Conservation (phyloP, 1,140 invertebrate species). For the Harpegnathos saltator region DNA sequence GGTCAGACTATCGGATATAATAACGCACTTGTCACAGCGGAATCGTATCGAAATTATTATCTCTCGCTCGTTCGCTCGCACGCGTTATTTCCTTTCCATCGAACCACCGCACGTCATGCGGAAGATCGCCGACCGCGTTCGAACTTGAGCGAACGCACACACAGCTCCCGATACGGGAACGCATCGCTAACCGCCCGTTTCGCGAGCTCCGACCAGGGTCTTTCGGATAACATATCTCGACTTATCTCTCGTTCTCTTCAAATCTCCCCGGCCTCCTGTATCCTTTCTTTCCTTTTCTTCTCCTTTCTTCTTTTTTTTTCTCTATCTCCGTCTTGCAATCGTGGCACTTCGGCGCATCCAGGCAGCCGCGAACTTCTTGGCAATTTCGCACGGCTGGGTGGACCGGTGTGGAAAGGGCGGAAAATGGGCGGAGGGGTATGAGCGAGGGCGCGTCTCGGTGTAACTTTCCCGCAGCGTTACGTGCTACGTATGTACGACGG, state of each 20-base stretch:
- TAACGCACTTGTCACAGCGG: constrained; percentile 42
- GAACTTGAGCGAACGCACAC: constrained; percentile 18
- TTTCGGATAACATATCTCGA: constrained; percentile 17
- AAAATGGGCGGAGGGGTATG: constrained; percentile 18
- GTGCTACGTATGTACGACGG: constrained; percentile 74
- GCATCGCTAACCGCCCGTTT: constrained; percentile 24
- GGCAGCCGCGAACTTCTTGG: constrained; percentile 64
- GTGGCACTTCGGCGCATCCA: constrained; percentile 43
- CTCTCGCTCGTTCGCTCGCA: constrained; percentile 19
- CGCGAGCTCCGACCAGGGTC: neutral
- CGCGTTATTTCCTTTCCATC: constrained; percentile 59
- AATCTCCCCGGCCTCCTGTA: neutral
- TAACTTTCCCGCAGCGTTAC: constrained; percentile 77
- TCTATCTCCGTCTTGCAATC: constrained; percentile 24
- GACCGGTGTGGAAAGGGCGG: constrained; percentile 19
- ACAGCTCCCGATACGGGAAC: constrained; percentile 26
- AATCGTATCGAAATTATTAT: constrained; percentile 53
- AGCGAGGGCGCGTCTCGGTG: constrained; percentile 64
- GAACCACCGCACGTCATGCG: constrained; percentile 41
- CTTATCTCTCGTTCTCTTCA: constrained; percentile 21
- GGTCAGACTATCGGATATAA: constrained; percentile 45
- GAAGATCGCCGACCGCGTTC: constrained; percentile 48
- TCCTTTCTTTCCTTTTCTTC: neutral
- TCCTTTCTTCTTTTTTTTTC: neutral
- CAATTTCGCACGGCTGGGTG: constrained; percentile 71